Evolutionary conservation across 2,113 vertebrate species (phyloP).

Genomic region (Mixornis gularis): DNA sequence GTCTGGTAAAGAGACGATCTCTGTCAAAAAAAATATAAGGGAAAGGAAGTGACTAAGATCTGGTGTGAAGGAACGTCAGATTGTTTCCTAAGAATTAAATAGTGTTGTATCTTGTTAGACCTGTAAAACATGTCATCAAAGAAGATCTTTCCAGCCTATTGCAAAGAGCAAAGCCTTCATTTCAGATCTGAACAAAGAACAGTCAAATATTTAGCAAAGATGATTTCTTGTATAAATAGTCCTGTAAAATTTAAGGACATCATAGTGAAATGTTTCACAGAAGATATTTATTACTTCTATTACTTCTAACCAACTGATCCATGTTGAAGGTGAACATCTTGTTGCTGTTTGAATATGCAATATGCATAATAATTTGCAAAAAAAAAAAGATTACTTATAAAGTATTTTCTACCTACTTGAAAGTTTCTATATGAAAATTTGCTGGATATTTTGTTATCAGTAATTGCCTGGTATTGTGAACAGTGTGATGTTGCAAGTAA

Average conservation of each 20-base stretch:
- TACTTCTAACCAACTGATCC: neutral
- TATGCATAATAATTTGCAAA: neutral
- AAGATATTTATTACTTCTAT: neutral
- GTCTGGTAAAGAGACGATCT: neutral
- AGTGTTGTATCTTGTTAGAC: neutral
- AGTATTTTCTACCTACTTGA: neutral
- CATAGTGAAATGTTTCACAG: neutral
- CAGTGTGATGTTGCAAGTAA: neutral
- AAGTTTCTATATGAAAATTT: neutral
- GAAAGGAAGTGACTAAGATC: neutral
- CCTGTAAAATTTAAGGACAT: neutral
- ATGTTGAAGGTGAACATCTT: neutral
- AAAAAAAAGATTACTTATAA: neutral
- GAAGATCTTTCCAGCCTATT: neutral
- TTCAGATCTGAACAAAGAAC: neutral
- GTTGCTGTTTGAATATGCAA: neutral
- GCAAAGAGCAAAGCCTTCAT: neutral
- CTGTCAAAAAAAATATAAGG: neutral
- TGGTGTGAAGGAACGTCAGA: neutral
- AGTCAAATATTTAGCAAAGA: neutral
- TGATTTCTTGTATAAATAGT: neutral
- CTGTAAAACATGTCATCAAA: neutral
- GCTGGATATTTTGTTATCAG: neutral
- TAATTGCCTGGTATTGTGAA: neutral
- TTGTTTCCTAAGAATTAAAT: neutral